Base-by-base conservation (phyloP, 2,888 invertebrate genomes). In the Rapana venosa region DNA sequence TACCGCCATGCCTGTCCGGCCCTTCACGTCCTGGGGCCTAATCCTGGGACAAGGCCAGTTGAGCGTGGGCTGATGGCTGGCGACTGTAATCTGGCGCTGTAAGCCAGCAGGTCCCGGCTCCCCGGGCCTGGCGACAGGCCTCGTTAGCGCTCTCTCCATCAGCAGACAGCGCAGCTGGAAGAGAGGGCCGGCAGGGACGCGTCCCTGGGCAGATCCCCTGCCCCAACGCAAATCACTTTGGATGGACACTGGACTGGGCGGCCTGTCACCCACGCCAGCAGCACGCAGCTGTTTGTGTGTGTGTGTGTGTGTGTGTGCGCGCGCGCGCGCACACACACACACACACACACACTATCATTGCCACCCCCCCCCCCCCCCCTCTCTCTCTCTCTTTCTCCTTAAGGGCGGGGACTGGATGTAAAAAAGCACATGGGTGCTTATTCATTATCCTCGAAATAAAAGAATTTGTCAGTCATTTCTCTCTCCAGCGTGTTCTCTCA, bases 81-180 rank as follows among this genome's bases (percentile, higher is more conserved):
- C 74, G 87, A 87, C 87, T 47, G 47, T 87, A 87, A 87, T 70
- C 87, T 74, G 87, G 35, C 87, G 87, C 87, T 15, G 36, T 74
- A 35, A 70, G 87, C 74, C 74, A n/a, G 74, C n/a, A 1, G 74
- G 74, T 13, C 8, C 30, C 17, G 20, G 86, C 47, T 22, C 32
- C 36, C 32, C 6, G 87, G 74, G 74, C 74, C 47, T 13, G 15
- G 74, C 74, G 87, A 74, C 87, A 87, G 15, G 47, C 20, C 87
- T 74, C 74, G 74, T 87, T 87, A 87, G 74, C 74, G 74, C 30
- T 6, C 87, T 66, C 87, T 74, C 74, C 61, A 66, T 87, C 87
- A 87, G 47, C 6, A 26, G 66, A 22, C 86, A 86, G 86, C 22
- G 61, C 30, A 86, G 22, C 61, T 66, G 86, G 86, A 86, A 86